Evolutionary conservation across 2,113 vertebrate genomes (phyloP).

Genomic region (Corythornis cristatus): DNA sequence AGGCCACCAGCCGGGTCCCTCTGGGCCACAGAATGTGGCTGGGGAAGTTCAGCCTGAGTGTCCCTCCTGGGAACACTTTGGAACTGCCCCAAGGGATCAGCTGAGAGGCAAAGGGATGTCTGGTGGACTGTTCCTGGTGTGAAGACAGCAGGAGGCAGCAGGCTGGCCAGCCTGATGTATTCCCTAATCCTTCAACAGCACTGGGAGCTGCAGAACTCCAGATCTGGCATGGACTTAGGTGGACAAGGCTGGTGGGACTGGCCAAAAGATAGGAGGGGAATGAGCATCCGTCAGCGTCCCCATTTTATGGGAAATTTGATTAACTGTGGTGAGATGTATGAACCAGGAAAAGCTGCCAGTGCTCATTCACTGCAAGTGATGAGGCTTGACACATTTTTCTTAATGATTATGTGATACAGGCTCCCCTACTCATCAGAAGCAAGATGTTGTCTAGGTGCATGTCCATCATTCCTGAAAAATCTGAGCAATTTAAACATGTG

Average conservation of each 20-base stretch:
- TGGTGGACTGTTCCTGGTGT: background rate
- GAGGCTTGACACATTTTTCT: background rate
- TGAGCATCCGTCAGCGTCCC: background rate
- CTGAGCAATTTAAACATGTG: background rate
- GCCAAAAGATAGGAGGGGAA: background rate
- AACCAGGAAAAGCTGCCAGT: background rate
- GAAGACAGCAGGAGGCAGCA: background rate
- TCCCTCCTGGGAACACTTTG: background rate
- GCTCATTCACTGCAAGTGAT: background rate
- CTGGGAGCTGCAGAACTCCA: background rate
- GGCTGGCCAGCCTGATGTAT: background rate
- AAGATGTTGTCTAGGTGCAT: background rate
- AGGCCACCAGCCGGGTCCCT: background rate
- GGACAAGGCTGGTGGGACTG: background rate
- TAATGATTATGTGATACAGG: background rate
- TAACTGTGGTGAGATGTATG: background rate
- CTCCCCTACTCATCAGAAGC: background rate
- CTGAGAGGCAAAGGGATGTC: background rate
- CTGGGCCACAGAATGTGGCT: rapidly evolving
- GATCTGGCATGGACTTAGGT: rapidly evolving
- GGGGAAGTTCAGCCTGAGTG: background rate
- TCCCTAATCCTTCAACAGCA: background rate
- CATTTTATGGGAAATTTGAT: background rate
- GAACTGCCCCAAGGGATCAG: background rate
- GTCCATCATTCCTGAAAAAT: background rate